Base-by-base conservation (phyloP, 2,113 vertebrate species). In the Brachypteracias leptosomus region DNA sequence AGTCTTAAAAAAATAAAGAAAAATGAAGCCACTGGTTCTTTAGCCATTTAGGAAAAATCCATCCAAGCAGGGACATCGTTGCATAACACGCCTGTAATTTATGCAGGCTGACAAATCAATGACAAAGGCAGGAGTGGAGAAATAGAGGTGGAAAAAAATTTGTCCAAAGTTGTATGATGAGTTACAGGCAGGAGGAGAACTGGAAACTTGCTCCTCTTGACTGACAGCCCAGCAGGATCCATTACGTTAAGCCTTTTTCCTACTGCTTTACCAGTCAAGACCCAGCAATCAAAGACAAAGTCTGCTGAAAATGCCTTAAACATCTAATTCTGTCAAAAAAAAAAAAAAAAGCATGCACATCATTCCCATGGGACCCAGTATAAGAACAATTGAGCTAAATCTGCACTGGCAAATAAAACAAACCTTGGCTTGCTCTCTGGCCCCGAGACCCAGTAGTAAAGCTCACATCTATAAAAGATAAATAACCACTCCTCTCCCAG, bases 141-240 rank as follows among this genome's bases (percentile, higher is more conserved):
- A 86, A 83, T 11, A 66, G 20, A 74, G 73, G 67, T 26, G 44
- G 86, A 83, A 22, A 83, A 93, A 71, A 75, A 65, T 1, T 21
- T 49, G 28, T 62, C 63, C 51, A 5, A 47, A 81, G 52, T 81
- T 80, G 29, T 26, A 16, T 28, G 51, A 40, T 71, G 73, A 92
- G 68, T 88, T 94, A 63, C 47, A 81, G 83, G 24, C 65, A 75
- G 55, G 25, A 89, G 31, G 31, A 88, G 49, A 74, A 59, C 15
- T 84, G 90, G 92, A 94, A 94, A 90, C 52, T 74, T 89, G 59
- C 67, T 85, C 54, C 61, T 81, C 44, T 74, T 78, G 88, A 95
- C 93, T 74, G 79, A 75, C 71, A 92, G 66, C 82, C 91, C 81
- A 89, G 72, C 83, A 85, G 93, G 80, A 95, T 89, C 90, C 15